Base-by-base conservation (phyloP, 2,797 vertebrate species). In the Coregonus suidteri region DNA sequence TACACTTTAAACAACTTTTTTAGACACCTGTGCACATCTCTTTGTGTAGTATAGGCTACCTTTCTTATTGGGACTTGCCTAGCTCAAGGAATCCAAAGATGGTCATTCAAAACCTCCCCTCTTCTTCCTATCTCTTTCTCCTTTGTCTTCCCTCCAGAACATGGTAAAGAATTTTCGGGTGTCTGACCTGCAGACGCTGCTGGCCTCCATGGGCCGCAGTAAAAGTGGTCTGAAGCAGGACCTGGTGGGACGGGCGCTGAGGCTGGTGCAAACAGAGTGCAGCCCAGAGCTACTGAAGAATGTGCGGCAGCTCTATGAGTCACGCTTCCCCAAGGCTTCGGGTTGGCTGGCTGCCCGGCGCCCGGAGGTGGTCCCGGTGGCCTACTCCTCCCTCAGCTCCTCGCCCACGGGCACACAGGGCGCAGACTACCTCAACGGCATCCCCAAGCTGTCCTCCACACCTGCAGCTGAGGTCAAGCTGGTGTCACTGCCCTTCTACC, bases 141-240 rank as follows among this genome's bases (percentile, higher is more conserved):
- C 74, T 74, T n/a, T 75, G 4, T 74, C 0, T 64, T 25, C 4
- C 2, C 47, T 62, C 0, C 75, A 99, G 98, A 98, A 99, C 94
- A 99, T 99, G 98, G 98, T 99, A 90, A 99, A 99, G 96, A 98
- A 97, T 94, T 99, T 99, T 92, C 95, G 98, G 90, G 98, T 99
- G 87, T 98, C 98, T 84, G 98, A 99, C 93, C 97, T 99, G 89
- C 98, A 99, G 93, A 98, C 98, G 80, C 95, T 99, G 91, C 93
- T 99, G 90, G 97, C 98, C 89, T 99, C 97, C 7, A 98, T 99
- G 88, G 98, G 98, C 77, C 97, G 98, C 90, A 99, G 97, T 93
- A 99, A 99, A 93, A 99, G 97, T 41, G 98, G 98, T 78, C 94
- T 99, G 87, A 99, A 99, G 90, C 98, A 99, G 81, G 98, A 99